Evolutionary conservation across 2,113 vertebrate species (phyloP).

Genomic region (Syngnathus floridae): DNA sequence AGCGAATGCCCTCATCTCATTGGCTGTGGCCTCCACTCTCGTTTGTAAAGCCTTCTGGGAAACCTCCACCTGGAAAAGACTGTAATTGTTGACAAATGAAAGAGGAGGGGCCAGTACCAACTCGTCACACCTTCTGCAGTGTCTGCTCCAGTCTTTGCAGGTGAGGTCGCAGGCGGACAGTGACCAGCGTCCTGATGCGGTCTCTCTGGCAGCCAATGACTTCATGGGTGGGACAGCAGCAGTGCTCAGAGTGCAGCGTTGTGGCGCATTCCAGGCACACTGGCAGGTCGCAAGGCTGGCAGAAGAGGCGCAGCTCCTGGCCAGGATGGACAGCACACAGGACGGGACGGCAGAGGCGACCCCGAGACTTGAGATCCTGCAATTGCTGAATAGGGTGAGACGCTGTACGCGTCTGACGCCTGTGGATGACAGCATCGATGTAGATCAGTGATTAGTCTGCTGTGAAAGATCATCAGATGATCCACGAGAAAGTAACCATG

Average conservation of each 20-base stretch:
- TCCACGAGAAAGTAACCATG: too few species aligned
- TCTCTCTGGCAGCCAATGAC: constrained; percentile 74
- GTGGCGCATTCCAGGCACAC: constrained; percentile 78
- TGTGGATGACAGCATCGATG: constrained; percentile 36
- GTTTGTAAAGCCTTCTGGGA: constrained; percentile 58
- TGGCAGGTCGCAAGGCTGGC: constrained; percentile 78
- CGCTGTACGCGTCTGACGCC: constrained; percentile 83
- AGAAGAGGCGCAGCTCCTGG: constrained; percentile 85
- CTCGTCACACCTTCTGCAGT: constrained; percentile 52
- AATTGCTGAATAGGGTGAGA: constrained; percentile 71
- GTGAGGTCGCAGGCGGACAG: constrained; percentile 64
- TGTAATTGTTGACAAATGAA: not conserved
- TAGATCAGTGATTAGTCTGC: not conserved
- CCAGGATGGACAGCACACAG: constrained; percentile 76
- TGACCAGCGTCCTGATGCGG: constrained; percentile 72
- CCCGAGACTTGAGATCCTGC: constrained; percentile 69
- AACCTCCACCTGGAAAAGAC: constrained; percentile 50
- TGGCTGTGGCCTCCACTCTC: constrained; percentile 54
- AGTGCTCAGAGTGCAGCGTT: constrained; percentile 77
- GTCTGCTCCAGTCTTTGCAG: constrained; percentile 67
- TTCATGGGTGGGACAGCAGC: constrained; percentile 60
- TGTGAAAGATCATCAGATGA: too few species aligned
- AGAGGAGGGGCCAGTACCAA: not conserved
- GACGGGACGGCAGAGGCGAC: constrained; percentile 65
- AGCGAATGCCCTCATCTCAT: constrained; percentile 73